phyloP scores from a whole-genome alignment of 2,888 invertebrate genomes.

The Xylota segnis region DNA sequence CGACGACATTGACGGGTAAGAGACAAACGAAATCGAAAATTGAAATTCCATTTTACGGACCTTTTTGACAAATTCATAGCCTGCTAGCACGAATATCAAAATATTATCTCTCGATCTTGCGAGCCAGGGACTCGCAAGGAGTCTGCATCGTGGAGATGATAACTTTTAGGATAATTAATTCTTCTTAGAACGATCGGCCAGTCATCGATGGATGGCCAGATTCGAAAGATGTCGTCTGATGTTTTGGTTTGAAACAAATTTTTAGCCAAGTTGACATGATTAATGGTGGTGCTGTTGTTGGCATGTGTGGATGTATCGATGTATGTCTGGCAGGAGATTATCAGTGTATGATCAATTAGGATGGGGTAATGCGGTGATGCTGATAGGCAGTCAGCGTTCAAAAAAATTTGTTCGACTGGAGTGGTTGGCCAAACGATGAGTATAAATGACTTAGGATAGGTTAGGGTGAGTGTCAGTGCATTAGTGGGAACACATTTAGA shows the following conservation, averaged over 20 bases:
- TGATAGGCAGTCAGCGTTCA: background rate
- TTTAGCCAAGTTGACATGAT: conserved; percentile 58
- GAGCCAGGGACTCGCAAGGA: conserved; percentile 31
- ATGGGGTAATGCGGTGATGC: background rate
- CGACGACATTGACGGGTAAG: conserved; percentile 59
- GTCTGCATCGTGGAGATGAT: conserved; percentile 55
- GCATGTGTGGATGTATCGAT: conserved; percentile 3
- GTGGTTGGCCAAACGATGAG: background rate
- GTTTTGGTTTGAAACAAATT: conserved; percentile 53
- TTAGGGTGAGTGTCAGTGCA: no score
- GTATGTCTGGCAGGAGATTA: conserved; percentile 3
- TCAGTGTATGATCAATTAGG: conserved; percentile 23
- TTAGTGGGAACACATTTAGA: no score
- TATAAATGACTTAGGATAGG: no score
- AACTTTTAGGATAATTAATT: conserved; percentile 72
- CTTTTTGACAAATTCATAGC: conserved; percentile 76
- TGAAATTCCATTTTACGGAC: conserved; percentile 73
- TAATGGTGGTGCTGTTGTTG: conserved; percentile 37
- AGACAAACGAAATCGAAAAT: conserved; percentile 65
- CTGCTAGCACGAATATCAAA: conserved; percentile 73
- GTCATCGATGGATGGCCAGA: conserved; percentile 6
- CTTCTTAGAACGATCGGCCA: conserved; percentile 35
- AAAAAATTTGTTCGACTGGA: background rate
- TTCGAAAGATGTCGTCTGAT: conserved; percentile 37
- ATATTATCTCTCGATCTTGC: conserved; percentile 72